Evolutionary conservation across 92 coral and sea anemone species (phyloP).

Genomic region (Pocillopora grandis): DNA sequence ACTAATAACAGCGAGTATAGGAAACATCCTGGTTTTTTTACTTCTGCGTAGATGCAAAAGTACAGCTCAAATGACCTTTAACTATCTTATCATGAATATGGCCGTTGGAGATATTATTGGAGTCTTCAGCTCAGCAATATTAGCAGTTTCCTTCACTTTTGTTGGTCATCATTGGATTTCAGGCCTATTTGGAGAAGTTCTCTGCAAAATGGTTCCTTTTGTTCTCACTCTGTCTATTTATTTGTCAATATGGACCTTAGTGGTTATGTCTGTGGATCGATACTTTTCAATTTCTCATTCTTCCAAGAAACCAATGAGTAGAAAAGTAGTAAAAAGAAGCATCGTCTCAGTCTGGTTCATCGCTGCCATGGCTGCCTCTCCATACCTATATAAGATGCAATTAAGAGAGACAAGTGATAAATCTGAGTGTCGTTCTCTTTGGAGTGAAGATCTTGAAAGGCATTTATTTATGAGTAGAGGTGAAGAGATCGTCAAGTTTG

Average conservation of each 20-base stretch:
- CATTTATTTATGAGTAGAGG: no score
- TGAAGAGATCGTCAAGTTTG: no score
- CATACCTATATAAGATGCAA: constrained; percentile 33
- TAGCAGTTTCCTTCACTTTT: constrained; percentile 24
- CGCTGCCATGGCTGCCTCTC: constrained; percentile 23
- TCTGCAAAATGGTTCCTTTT: constrained; percentile 41
- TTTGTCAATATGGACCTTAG: constrained; percentile 49
- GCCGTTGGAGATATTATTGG: constrained; percentile 50
- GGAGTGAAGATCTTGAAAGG: no score
- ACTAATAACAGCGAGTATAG: constrained; percentile 41
- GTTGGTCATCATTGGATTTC: constrained; percentile 42
- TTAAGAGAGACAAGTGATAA: neutral
- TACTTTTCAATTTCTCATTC: constrained; percentile 54
- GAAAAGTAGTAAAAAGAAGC: constrained; percentile 14
- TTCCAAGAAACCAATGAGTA: constrained; percentile 48
- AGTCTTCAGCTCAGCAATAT: constrained; percentile 21
- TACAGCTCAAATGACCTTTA: constrained; percentile 34
- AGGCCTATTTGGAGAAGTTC: constrained; percentile 32
- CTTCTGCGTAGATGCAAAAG: constrained; percentile 45
- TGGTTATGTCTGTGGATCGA: constrained; percentile 56
- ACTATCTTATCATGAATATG: constrained; percentile 54
- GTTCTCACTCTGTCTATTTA: constrained; percentile 33
- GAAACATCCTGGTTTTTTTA: constrained; percentile 43
- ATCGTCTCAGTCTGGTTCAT: constrained; percentile 48
- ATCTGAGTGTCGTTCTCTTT: neutral